These are phyloP conservation scores for Edolisoma coerulescens DNA, from an alignment of 2,113 vertebrate genomes.

Conservation along the genomic window DNA sequence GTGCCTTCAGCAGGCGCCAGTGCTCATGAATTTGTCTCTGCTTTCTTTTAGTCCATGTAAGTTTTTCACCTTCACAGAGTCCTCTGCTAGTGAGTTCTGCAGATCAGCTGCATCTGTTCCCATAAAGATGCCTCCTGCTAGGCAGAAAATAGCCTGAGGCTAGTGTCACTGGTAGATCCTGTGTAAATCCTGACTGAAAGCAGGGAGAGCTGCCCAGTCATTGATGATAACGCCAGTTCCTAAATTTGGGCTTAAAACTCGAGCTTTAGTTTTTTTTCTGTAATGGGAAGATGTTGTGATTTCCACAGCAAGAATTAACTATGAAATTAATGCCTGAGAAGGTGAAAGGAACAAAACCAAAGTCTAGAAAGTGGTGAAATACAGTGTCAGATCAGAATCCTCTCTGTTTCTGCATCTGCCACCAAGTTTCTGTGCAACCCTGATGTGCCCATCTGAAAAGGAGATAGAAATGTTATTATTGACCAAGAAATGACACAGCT, in stretches of 20 bases:
- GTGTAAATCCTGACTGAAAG: not conserved
- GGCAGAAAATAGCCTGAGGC: not conserved
- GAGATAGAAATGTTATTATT: not conserved
- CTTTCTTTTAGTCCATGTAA: not conserved
- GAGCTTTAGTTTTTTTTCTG: not conserved
- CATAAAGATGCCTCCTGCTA: not conserved
- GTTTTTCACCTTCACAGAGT: not conserved
- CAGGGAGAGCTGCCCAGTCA: not conserved
- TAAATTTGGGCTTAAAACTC: not conserved
- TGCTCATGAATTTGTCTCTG: not conserved
- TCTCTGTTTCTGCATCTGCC: not conserved
- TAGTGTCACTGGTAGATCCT: not conserved
- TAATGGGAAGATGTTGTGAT: not conserved
- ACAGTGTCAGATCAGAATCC: fast-evolving
- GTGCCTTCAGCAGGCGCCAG: not conserved
- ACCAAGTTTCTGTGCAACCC: not conserved
- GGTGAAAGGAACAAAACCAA: not conserved
- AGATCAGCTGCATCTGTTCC: not conserved
- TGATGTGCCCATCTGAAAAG: not conserved
- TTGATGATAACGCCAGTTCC: not conserved
- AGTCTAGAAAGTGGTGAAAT: not conserved
- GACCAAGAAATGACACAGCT: not conserved
- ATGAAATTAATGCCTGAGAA: not conserved
- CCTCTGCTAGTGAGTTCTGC: not conserved
- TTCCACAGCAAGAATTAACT: not conserved